A percentile compares a stretch with the other conserved stretches of the same genome.
phyloP scores from a whole-genome alignment of 1,140 invertebrate genomes.

The Sarcophaga bullata region DNA sequence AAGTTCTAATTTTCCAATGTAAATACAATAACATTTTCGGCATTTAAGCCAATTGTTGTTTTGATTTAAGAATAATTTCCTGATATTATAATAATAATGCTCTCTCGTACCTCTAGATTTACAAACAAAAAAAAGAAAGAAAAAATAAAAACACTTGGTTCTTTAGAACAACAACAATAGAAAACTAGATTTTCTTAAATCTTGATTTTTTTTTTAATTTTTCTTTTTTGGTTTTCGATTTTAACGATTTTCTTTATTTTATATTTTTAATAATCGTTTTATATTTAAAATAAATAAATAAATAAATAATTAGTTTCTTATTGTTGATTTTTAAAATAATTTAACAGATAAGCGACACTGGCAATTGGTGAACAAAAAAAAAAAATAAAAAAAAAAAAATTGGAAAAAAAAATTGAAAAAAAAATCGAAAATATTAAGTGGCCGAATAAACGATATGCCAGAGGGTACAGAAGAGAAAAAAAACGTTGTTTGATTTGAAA shows the following conservation, averaged over 20 bases:
- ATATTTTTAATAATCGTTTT: constrained; percentile 31
- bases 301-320: constrained; percentile 40
- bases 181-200: constrained; percentile 27
- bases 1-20: not conserved
- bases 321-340: constrained; percentile 40
- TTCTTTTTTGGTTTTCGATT: not conserved
- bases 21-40: not conserved
- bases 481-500: constrained; percentile 1
- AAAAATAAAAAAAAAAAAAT: not conserved
- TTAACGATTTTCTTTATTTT: not conserved
- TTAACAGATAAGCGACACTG: constrained; percentile 30
- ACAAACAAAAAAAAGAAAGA: not conserved
- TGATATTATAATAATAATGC: not conserved
- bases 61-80: not conserved
- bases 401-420: not conserved
- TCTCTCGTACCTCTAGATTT: not conserved
- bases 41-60: not conserved
- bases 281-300: constrained; percentile 40
- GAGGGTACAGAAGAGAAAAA: not conserved
- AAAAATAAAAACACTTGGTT: not conserved
- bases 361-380: constrained; percentile 32
- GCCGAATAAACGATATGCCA: constrained; percentile 7
- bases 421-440: not conserved
- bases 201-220: constrained; percentile 17
- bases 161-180: not conserved